Percentiles rank a stretch among this genome's conserved stretches.
These are phyloP conservation scores for Spatula clypeata DNA, from an alignment of 2,797 vertebrate genomes.

Conservation along the genomic window DNA sequence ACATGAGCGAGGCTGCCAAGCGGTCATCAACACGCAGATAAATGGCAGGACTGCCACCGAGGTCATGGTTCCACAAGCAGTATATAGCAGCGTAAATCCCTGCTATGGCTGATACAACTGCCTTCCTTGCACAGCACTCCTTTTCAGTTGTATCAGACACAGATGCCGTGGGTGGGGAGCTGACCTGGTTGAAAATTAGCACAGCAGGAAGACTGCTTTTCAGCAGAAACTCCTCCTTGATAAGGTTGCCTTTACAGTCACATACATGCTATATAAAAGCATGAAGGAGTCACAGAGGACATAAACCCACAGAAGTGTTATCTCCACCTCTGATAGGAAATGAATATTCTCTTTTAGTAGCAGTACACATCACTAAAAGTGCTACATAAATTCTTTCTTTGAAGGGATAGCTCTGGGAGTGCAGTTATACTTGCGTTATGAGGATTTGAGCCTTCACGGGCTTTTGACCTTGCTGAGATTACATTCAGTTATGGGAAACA, in stretches of 20 bases:
- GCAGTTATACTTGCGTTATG: background rate
- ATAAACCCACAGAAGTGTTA: background rate
- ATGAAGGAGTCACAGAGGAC: rapidly evolving
- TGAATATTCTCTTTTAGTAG: background rate
- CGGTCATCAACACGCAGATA: rapidly evolving
- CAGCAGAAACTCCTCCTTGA: background rate
- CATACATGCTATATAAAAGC: background rate
- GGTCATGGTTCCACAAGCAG: rapidly evolving
- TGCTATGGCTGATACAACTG: rapidly evolving
- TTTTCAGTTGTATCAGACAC: background rate
- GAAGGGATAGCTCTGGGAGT: background rate
- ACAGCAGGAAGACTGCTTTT: background rate
- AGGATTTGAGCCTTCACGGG: background rate
- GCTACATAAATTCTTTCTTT: background rate
- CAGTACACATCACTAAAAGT: background rate
- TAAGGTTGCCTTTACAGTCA: background rate
- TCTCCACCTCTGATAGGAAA: background rate
- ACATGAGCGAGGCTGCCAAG: rapidly evolving
- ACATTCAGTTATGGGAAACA: background rate
- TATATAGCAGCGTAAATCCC: rapidly evolving
- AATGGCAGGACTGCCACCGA: background rate
- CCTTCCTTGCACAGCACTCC: background rate
- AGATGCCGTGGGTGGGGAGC: rapidly evolving
- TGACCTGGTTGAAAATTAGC: background rate
- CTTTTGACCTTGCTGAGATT: background rate